Base-by-base conservation (phyloP, 2,888 invertebrate species). In the Xylocampa areola region DNA sequence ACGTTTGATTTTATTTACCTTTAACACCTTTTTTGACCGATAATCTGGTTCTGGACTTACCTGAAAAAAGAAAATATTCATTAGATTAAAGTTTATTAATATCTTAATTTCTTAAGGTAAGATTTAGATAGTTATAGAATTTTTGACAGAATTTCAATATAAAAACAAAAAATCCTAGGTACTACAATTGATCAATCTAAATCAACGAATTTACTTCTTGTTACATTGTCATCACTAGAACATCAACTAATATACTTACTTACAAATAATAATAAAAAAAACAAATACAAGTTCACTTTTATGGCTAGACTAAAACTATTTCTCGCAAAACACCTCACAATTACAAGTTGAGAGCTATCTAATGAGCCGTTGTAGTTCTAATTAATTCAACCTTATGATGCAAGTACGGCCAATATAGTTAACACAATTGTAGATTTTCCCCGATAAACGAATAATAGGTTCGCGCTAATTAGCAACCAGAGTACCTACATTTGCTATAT, bases 301-400 rank as follows among this genome's bases (percentile, higher is more conserved):
- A 37, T 21, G 37, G 6, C 1, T 11, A n/a, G n/a, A 19, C 19
- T 1, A 33, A 4, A 48, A 49, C n/a, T 4, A 16, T 53, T 39
- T n/a, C 23, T 33, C 21, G 17, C n/a, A 14, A 39, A 57, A 52
- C 48, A 55, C 48, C 61, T 50, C 43, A 53, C 48, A 59, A 64
- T 62, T 58, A 72, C 51, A 66, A 66, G 40, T 66, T 71, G 63
- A 55, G 39, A 75, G 52, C 48, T 61, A 57, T 68, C 67, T 81
- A 82, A 78, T 68, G 47, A 68, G 55, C 45, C 53, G 54, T 63
- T 74, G 79, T 55, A 48, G 61, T 29, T 68, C 76, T 82, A 82
- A 83, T 79, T 70, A 73, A 68, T 75, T 62, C 60, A 71, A 66
- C 82, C 82, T 79, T 65, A 50, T 67, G 52, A 62, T 57, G 51